phyloP scores from a whole-genome alignment of 1,140 invertebrate genomes.

The Cephus cinctus region DNA sequence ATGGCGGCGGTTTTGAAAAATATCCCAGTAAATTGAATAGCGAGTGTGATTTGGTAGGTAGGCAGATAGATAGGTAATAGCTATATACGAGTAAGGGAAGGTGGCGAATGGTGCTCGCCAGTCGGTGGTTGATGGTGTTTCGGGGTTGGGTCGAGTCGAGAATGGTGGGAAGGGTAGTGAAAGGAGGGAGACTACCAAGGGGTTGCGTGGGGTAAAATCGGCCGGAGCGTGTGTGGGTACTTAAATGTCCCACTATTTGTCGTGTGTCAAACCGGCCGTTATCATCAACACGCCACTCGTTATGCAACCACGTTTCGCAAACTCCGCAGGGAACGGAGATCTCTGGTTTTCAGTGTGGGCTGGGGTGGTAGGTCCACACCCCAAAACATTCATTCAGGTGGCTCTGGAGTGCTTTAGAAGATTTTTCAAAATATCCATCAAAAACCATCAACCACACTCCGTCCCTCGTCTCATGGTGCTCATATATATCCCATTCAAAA shows the following conservation, averaged over 20 bases:
- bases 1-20: constrained; percentile 23
- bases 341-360: background rate
- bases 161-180: constrained; percentile 5
- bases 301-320: background rate
- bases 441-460: too few relatives aligned
- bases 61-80: background rate
- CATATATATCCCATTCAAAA: too few relatives aligned
- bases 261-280: background rate
- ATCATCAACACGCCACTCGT: background rate
- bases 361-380: too few relatives aligned
- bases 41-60: background rate
- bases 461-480: too few relatives aligned
- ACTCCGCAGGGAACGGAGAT: background rate
- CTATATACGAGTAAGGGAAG: constrained; percentile 10
- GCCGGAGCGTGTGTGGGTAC: background rate
- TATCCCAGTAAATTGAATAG: constrained; percentile 26
- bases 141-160: constrained; percentile 1
- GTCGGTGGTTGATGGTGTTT: constrained; percentile 20
- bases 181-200: too few relatives aligned
- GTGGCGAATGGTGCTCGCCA: constrained; percentile 20
- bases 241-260: constrained; percentile 11
- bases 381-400: too few relatives aligned
- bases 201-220: background rate
- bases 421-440: too few relatives aligned
- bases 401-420: too few relatives aligned